Conservation (phyloP, 2,113 vertebrate species). For the Canis aureus region DNA sequence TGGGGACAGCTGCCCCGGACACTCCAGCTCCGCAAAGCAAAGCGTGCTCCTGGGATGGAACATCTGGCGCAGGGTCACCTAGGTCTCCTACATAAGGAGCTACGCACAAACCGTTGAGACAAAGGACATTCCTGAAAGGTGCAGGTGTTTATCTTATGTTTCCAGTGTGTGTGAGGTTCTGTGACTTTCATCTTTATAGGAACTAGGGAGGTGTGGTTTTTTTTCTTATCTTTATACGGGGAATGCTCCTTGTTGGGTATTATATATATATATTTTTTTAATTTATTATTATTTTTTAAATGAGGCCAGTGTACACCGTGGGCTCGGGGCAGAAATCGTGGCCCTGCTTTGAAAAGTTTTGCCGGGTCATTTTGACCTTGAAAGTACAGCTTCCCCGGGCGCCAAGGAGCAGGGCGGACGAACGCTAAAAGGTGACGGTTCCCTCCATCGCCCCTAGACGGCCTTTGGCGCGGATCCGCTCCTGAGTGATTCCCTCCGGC, state of each 20-base stretch:
- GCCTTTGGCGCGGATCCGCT: accelerated
- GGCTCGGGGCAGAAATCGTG: not conserved
- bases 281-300: not conserved
- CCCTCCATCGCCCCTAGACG: not conserved
- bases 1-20: not conserved
- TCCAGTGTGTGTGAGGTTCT: not conserved
- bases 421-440: not conserved
- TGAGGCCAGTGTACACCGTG: accelerated
- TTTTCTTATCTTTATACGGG: not conserved
- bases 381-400: not conserved
- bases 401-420: not conserved
- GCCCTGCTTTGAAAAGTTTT: not conserved
- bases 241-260: not conserved
- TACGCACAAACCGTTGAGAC: not conserved
- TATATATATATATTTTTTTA: too few relatives aligned
- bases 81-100: not conserved
- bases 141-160: not conserved
- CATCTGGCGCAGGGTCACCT: not conserved
- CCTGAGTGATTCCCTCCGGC: accelerated
- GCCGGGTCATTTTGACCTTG: not conserved
- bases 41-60: not conserved
- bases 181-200: not conserved
- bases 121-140: not conserved
- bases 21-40: not conserved
- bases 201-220: not conserved